Base-by-base conservation (phyloP, 2,113 vertebrate species). In the Psammodynastes pulverulentus region DNA sequence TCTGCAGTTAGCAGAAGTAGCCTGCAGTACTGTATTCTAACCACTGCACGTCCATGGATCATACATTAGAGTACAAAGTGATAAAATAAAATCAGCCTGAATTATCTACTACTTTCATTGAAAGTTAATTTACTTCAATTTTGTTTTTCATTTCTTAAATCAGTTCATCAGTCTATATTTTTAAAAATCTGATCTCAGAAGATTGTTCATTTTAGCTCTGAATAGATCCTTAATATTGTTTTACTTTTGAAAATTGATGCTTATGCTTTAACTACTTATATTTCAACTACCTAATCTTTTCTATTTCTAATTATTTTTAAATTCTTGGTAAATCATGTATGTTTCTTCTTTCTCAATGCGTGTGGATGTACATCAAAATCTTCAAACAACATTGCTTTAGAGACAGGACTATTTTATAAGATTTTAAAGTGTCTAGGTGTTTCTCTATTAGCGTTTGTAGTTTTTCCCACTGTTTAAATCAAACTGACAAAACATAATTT, bases 211-310 rank as follows among this genome's bases (percentile, higher is more conserved):
- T 86, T 54, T 51, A 86, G 24, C 17, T 54, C 5, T 87, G 46
- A 67, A 4, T 8, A 5, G 34, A 29, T 84, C 39, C 84, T 93
- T 89, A 56, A 46, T 84, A 95, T 19, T 26, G 0, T 51, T 93
- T 94, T 92, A 93, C 92, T 94, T 94, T 92, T 93, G 94, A 95
- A 94, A 84, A 46, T 93, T 94, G 89, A 19, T 91, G 92, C 92
- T 92, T n/a, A 0, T 51, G 92, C 84, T 95, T 86, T 9, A 87
- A 86, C 39, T 91, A 95, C 45, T 95, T 94, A 92, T 89, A 85
- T 87, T 94, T 89, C 45, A 94, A 89, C 95, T 96, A 90, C 96
- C 95, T 93, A 96, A 92, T 94, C 90, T 95, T 96, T 92, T 86
- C 53, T 94, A 92, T 92, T 94, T 95, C 92, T 93, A 93, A 94